Evolutionary conservation across 2,797 vertebrate genomes (phyloP).

Genomic region (Salmo trutta): DNA sequence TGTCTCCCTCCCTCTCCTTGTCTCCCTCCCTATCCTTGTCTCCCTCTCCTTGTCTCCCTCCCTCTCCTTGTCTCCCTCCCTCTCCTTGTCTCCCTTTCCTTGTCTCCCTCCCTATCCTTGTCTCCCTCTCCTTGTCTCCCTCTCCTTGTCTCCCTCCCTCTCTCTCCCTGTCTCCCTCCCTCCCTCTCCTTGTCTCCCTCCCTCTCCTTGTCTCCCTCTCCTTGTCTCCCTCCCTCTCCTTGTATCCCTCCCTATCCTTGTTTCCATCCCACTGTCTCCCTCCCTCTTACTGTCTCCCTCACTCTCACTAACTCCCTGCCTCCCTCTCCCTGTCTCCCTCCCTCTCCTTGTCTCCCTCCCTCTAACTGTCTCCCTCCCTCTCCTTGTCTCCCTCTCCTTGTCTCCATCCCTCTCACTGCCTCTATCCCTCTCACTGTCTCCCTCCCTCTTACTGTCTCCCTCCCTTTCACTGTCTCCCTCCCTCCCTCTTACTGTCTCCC

Average conservation of each 20-base stretch:
- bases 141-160: no score
- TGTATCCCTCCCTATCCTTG: no score
- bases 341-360: not conserved
- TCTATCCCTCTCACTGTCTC: not conserved
- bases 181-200: constrained; percentile 1
- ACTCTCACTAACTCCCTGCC: constrained; percentile 4
- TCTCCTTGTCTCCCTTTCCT: no score
- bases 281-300: constrained; percentile 12
- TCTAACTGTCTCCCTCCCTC: not conserved
- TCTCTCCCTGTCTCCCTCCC: no score
- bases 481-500: no score
- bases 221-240: no score
- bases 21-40: not conserved
- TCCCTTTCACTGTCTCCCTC: not conserved
- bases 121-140: no score
- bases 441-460: not conserved
- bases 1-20: not conserved
- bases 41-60: no score
- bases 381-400: not conserved
- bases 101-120: no score
- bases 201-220: not conserved
- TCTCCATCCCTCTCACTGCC: not conserved
- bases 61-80: no score
- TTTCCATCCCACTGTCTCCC: not conserved
- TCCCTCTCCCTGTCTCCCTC: not conserved